Base-by-base conservation (phyloP, 2,797 vertebrate genomes). In the Galago senegalensis region DNA sequence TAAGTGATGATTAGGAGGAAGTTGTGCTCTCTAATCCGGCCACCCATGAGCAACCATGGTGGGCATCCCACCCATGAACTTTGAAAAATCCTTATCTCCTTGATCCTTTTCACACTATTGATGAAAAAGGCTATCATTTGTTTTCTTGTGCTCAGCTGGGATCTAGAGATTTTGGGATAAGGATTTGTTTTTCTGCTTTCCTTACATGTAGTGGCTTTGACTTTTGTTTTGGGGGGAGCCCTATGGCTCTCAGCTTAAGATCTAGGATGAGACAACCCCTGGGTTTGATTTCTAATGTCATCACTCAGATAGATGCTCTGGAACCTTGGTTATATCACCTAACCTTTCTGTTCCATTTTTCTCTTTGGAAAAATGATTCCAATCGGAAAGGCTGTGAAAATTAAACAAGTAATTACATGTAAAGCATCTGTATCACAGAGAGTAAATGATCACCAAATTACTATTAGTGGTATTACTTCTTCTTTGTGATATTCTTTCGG, bases 321-420 rank as follows among this genome's bases (percentile, higher is more conserved):
- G 56, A 40, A 88, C 75, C 11, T 95, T 91, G 72, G 49, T 29
- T 7, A 63, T 79, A 60, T 9, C 4, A 29, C 43, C 13, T 82
- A 84, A n/a, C 14, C 20, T 91, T 34, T 95, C 11, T 81, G 14
- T 81, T 94, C 58, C 13, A 65, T 16, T 53, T 69, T 91, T 81
- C 43, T 70, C 17, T 23, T 80, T 95, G 37, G 49, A 21, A 94
- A 85, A 93, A 95, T 91, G 43, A 89, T 93, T 11, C 23, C 23
- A 93, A 25, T 79, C 29, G 81, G 92, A 94, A 94, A 92, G 63
- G 5, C 43, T 88, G 34, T 85, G 82, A 94, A 88, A 10, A 90
- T 88, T 82, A 89, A 87, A 67, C 93, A 73, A 75, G 25, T 49
- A 75, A 90, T 58, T 90, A 63, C 31, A 95, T 88, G n/a, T 67